Conservation (phyloP, 1,140 invertebrate species). For the Aphelinus certus region DNA sequence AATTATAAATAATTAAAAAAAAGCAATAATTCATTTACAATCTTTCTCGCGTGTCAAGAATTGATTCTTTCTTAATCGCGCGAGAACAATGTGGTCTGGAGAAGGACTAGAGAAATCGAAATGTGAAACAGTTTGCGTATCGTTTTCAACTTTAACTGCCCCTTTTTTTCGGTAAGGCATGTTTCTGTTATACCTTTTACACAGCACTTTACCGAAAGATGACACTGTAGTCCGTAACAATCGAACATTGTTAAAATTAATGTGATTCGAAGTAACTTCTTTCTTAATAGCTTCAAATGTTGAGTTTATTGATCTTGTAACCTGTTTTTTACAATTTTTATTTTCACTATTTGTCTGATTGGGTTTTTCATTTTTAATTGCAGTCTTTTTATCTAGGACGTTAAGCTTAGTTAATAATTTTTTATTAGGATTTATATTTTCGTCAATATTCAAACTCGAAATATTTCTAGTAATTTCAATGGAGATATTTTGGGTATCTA, state of each 20-base stretch:
- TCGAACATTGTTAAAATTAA: background rate
- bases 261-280: conserved; percentile 9
- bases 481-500: background rate
- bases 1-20: no score
- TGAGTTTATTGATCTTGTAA: conserved; percentile 2
- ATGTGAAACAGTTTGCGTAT: conserved; percentile 46
- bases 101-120: conserved; percentile 73
- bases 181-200: conserved; percentile 54
- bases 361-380: conserved; percentile 27
- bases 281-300: conserved; percentile 10
- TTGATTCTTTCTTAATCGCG: conserved; percentile 45
- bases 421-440: conserved; percentile 11
- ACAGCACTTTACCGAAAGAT: conserved; percentile 66
- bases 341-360: background rate
- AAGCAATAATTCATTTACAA: no score
- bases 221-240: conserved; percentile 53
- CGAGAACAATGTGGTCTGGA: conserved; percentile 67
- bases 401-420: background rate
- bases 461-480: conserved; percentile 22
- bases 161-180: conserved; percentile 40
- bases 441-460: conserved; percentile 26
- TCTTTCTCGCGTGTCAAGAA: background rate
- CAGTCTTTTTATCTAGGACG: no score
- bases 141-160: background rate
- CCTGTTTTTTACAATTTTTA: background rate